phyloP scores from a whole-genome alignment of 35 echinoderm and acorn worm species.

The Strongylocentrotus purpuratus region DNA sequence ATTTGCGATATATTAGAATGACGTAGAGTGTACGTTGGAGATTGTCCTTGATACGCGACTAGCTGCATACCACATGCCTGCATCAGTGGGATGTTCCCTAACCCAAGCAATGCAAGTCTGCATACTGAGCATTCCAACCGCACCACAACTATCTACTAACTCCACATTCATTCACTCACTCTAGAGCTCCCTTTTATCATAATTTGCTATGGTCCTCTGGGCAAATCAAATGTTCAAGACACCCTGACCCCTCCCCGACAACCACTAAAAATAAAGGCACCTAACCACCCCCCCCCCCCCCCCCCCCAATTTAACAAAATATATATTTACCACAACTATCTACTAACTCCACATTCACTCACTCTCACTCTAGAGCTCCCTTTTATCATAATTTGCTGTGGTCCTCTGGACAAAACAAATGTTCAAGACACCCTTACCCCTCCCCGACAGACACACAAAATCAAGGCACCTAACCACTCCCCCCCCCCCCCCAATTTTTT shows the following conservation, averaged over 20 bases:
- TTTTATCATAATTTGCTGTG: neutral
- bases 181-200: neutral
- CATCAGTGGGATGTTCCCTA: conserved; percentile 39
- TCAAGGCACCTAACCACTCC: too few relatives aligned
- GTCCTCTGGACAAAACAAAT: neutral
- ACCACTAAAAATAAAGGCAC: too few relatives aligned
- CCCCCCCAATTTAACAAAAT: too few relatives aligned
- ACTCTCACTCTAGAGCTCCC: too few relatives aligned
- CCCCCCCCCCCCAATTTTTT: too few relatives aligned
- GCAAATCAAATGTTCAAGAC: neutral
- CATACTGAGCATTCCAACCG: conserved; percentile 27
- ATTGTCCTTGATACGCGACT: neutral
- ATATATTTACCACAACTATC: neutral
- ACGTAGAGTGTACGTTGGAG: neutral
- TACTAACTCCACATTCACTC: neutral
- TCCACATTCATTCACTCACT: neutral
- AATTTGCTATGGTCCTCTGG: neutral
- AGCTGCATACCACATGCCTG: conserved; percentile 40
- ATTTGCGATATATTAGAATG: neutral
- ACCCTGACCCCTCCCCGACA: too few relatives aligned
- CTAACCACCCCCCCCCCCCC: too few relatives aligned
- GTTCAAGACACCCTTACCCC: neutral
- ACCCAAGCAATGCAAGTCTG: conserved; percentile 18
- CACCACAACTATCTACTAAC: neutral
- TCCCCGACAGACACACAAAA: too few relatives aligned